Base-by-base conservation (phyloP, 2,888 invertebrate genomes). In the Panopea generosa region DNA sequence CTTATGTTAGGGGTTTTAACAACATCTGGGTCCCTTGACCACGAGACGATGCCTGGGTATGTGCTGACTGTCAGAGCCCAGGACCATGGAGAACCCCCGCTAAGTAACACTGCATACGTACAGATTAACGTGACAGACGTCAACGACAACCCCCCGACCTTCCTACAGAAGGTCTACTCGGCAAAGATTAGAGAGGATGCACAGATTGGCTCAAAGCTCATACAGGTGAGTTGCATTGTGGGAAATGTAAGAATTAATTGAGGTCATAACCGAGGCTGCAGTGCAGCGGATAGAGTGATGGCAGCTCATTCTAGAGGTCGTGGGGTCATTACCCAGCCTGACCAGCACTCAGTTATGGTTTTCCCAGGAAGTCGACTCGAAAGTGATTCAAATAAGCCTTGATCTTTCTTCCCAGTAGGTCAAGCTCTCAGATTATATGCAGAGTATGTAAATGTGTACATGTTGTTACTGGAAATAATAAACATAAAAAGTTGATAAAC, bases 41-140 rank as follows among this genome's bases (percentile, higher is more conserved):
- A 95, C 92, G 98, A 98, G 93, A 95, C 96, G 80, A 96, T 96
- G 0, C 95, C 95, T 80, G 96, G 96, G 89, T 98, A 97, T 92
- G 95, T 96, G 86, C 94, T 98, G 63, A 97, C 97, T 0, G 96
- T 98, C 78, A 96, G 97, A 93, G 98, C 98, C 2, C 94, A 96
- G 24, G 98, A 98, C 92, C 96, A 96, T 0, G 98, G 98, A 7
- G 94, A 95, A 18, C 97, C 97, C 2, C 97, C 98, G 16, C 94
- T 98, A 49, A 97, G 96, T 91, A 97, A 97, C 92, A 95, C 96
- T 81, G 96, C 97, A 3, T 95, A 96, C 20, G 95, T 98, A 66
- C 97, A 97, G 92, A 95, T 98, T 81, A 96, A 97, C 7, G 86
- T 92, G 45, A 89, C 89, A 3, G 92, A 92, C 75, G 82, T 89